phyloP scores from a whole-genome alignment of 2,888 invertebrate species.

The Aphelenchoides bicaudatus region DNA sequence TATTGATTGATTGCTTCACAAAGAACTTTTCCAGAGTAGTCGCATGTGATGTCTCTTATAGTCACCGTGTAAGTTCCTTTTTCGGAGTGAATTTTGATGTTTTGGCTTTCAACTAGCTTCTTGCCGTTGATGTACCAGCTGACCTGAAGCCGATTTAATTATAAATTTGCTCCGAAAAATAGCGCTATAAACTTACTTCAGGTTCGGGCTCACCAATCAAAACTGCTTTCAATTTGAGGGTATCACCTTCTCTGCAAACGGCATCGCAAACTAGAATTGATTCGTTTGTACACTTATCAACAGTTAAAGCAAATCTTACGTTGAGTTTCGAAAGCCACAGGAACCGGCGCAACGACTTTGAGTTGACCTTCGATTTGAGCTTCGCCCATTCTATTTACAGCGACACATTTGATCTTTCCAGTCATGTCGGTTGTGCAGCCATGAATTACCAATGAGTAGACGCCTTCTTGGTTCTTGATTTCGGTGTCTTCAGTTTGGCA shows the following conservation, averaged over 20 bases:
- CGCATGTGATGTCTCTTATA: conserved; percentile 60
- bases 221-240: conserved; percentile 61
- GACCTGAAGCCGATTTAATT: conserved; percentile 27
- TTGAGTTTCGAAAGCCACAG: conserved; percentile 60
- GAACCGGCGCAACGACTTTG: conserved; percentile 58
- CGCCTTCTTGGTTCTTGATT: conserved; percentile 52
- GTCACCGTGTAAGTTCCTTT: conserved; percentile 60
- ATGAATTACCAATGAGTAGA: conserved; percentile 62
- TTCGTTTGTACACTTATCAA: too few relatives aligned
- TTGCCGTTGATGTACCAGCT: conserved; percentile 59
- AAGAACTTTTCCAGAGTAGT: conserved; percentile 51
- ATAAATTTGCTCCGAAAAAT: background rate
- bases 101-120: conserved; percentile 57
- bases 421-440: conserved; percentile 64
- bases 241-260: conserved; percentile 61
- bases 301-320: too few relatives aligned
- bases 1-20: conserved; percentile 42
- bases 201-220: conserved; percentile 60
- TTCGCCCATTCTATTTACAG: conserved; percentile 63
- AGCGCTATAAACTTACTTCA: conserved; percentile 32
- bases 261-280: conserved; percentile 61
- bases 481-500: conserved; percentile 59
- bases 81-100: conserved; percentile 59
- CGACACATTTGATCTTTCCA: conserved; percentile 65
- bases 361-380: conserved; percentile 61